A percentile compares a stretch with the other conserved stretches of the same genome.
Conservation (phyloP, 2,888 invertebrate genomes). For the Idaea biselata region DNA sequence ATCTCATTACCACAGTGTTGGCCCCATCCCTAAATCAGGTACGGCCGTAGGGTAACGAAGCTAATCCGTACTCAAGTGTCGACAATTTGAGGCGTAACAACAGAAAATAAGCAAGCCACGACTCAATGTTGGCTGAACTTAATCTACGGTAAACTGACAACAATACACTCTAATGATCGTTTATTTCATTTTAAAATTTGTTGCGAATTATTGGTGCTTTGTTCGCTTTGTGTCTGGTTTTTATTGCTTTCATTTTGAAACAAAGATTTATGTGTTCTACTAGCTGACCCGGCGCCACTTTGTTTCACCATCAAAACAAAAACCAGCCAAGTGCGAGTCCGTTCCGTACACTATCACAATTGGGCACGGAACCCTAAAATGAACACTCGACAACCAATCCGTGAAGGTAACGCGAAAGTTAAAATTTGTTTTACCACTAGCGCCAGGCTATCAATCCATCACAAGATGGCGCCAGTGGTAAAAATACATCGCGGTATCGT, state of each 20-base stretch:
- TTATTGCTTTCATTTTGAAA: neutral
- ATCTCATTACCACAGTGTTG: slow-evolving; percentile 10
- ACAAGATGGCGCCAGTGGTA: too few relatives aligned
- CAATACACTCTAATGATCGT: slow-evolving; percentile 40
- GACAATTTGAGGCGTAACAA: slow-evolving; percentile 79
- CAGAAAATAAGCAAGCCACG: slow-evolving; percentile 74
- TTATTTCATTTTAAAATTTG: slow-evolving; percentile 22
- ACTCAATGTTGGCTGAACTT: slow-evolving; percentile 58
- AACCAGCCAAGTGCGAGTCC: too few relatives aligned
- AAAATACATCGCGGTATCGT: too few relatives aligned
- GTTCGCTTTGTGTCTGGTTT: neutral
- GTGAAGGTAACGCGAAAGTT: too few relatives aligned
- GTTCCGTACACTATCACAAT: too few relatives aligned
- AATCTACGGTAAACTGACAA: slow-evolving; percentile 49
- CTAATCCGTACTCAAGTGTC: slow-evolving; percentile 80
- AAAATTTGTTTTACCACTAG: too few relatives aligned
- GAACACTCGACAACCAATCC: too few relatives aligned
- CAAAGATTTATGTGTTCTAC: neutral
- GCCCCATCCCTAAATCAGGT: slow-evolving; percentile 55
- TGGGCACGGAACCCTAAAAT: too few relatives aligned
- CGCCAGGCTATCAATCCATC: too few relatives aligned
- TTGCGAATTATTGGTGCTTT: neutral
- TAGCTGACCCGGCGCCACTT: too few relatives aligned
- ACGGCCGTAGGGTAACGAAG: slow-evolving; percentile 76
- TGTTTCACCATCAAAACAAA: too few relatives aligned